Evolutionary conservation across 23 tunicate genomes (phyloP), one percentile per base, ranked within the genome.

Genomic region (Diplosoma virens): DNA sequence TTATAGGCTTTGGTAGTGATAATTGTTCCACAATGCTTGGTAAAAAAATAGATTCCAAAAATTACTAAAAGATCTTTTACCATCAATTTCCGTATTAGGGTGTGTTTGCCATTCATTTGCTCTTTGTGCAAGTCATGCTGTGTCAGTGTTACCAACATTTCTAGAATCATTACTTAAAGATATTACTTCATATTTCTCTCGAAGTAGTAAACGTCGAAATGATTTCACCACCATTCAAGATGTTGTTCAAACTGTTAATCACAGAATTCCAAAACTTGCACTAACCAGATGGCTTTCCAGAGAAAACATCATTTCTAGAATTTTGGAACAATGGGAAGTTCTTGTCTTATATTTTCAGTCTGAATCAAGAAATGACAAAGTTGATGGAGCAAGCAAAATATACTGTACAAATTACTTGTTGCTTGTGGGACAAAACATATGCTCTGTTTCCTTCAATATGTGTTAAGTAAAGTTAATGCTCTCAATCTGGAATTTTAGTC

Each of bases 301-400:
- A 45, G 52, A 45, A 45, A 11, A 45, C 14, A 16, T 45, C 52
- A 45, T 45, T 16, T 9, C 14, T 16, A 45, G 52, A 9, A 45
- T 45, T 9, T 45, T 45, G 16, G 52, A 45, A 16, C 52, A 56
- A 21, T 56, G 64, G 64, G 64, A 56, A 56, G 64, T 21, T 18
- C 25, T 56, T 18, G 22, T 56, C 25, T 56, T 56, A 21, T 56
- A n/a, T 56, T 56, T 56, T 56, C 64, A 56, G 64, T 41, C 50
- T 41, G 14, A 41, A 41, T 41, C 50, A 41, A 41, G 50, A 41
- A 41, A 41, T 41, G 50, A 41, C 50, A 41, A 41, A 14, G 11
- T 7, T 7, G 14, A 41, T 41, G 14, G 9, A 41, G 52, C 52
- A 45, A 45, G 16, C 11, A 11, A 16, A 16, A 45, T 45, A 9